Evolutionary conservation across 2,113 vertebrate species (phyloP), one percentile per base, ranked within the genome.

Genomic region (Calyptomena viridis): DNA sequence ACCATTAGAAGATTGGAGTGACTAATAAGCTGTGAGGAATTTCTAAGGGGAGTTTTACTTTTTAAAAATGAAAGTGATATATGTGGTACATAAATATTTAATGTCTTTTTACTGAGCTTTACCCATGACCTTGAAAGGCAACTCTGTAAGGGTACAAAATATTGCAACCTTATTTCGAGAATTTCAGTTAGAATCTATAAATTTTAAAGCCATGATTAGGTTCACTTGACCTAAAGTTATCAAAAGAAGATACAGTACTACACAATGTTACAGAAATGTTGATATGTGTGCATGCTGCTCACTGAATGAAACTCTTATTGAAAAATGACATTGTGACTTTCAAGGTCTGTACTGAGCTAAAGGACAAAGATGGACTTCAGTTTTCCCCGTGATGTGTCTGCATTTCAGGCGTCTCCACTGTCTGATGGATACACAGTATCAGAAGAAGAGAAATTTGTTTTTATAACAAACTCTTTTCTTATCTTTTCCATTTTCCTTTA

Each of bases 291-390:
- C 33, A 84, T 42, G 40, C 62, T 44, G 75, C 47, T 81, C 71
- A 18, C 64, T 76, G 37, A 42, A 62, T 87, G 84, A 71, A 91
- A 35, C 14, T 30, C 39, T 58, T 73, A 89, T 0, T 87, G 84
- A 95, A 95, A 97, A 94, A 84, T 88, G 19, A 89, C 87, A 79
- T 60, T 8, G 9, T 94, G 83, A 69, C 33, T 93, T 94, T 64
- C 78, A 90, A 87, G 60, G 78, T 75, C 87, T 76, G 46, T 59
- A 33, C 67, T 59, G 78, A 84, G 62, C 49, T 88, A 44, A 50
- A 66, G 47, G 40, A 79, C 44, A 88, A 74, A 78, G 33, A 30
- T 59, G 14, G 35, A 72, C 25, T 85, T 93, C 33, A 67, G 24
- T 35, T 89, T 90, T 17, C 63, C 50, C 39, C 24, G 60, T 28